A percentile compares a stretch with the other conserved stretches of the same genome.
These are phyloP conservation scores for Ecliptopera silaceata DNA, from an alignment of 2,888 invertebrate species.

Conservation along the genomic window DNA sequence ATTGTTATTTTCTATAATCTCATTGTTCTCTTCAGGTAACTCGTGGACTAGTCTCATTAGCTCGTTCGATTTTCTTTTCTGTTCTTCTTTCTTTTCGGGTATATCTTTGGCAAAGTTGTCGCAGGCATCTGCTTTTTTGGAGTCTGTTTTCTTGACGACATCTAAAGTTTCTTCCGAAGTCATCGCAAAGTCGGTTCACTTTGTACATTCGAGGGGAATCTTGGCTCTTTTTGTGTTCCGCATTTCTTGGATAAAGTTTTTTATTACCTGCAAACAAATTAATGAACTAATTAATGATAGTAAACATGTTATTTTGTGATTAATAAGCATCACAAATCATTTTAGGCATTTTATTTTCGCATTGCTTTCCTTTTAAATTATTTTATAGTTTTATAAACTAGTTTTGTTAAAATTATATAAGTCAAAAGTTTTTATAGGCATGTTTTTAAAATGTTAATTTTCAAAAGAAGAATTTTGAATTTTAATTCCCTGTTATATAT, in stretches of 20 bases:
- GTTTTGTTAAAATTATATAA: too few species aligned
- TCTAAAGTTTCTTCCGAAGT: slow-evolving; percentile 76
- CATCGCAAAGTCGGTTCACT: slow-evolving; percentile 61
- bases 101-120: slow-evolving; percentile 60
- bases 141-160: slow-evolving; percentile 66
- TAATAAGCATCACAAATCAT: too few species aligned
- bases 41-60: slow-evolving; percentile 78
- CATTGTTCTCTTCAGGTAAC: slow-evolving; percentile 67
- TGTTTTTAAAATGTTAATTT: too few species aligned
- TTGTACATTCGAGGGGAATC: slow-evolving; percentile 36
- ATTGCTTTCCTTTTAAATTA: too few species aligned
- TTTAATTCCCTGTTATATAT: too few species aligned
- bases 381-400: too few species aligned
- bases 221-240: slow-evolving; percentile 42
- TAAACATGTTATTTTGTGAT: too few species aligned
- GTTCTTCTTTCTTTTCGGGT: slow-evolving; percentile 56
- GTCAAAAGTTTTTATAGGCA: too few species aligned
- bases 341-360: too few species aligned
- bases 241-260: slow-evolving; percentile 51
- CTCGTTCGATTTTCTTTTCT: slow-evolving; percentile 61
- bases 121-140: slow-evolving; percentile 62
- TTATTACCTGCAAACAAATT: slow-evolving; percentile 24
- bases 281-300: neutral
- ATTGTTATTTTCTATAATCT: slow-evolving; percentile 65
- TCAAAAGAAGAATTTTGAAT: too few species aligned